A percentile compares a stretch with the other conserved stretches of the same genome.
Evolutionary conservation across 1,140 invertebrate genomes (phyloP).

Genomic region (Melanaphis sacchari): DNA sequence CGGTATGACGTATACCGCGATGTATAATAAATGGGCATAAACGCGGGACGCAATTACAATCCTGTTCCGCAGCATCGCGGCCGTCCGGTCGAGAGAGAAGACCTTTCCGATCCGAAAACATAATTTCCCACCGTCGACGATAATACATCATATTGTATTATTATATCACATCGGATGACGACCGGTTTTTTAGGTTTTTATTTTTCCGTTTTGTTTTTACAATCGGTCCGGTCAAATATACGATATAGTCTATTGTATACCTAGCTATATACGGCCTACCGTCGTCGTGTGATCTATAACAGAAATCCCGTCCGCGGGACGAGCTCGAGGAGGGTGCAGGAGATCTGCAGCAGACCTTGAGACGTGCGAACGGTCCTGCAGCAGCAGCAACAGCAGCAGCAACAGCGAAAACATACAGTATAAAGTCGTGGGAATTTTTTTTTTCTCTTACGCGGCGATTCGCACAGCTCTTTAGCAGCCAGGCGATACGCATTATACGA

Average conservation of each 20-base stretch:
- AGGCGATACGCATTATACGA: not conserved
- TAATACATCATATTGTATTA: not conserved
- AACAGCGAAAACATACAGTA: not conserved
- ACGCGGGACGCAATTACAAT: not conserved
- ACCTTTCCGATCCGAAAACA: not conserved
- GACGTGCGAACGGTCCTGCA: not conserved
- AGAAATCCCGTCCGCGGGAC: not conserved
- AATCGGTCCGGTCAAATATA: not conserved
- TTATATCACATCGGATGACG: too few species aligned
- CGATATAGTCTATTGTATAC: too few species aligned
- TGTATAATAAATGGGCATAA: too few species aligned
- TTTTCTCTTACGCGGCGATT: not conserved
- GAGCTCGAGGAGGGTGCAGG: not conserved
- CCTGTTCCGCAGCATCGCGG: not conserved
- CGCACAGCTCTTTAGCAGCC: not conserved
- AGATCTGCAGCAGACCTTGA: not conserved
- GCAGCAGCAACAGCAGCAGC: not conserved
- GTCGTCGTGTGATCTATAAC: not conserved
- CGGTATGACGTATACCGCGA: too few species aligned
- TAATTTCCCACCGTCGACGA: not conserved
- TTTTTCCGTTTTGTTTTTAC: not conserved
- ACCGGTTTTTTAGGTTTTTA: not conserved
- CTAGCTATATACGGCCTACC: not conserved
- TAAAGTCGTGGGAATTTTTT: slow-evolving; percentile 36
- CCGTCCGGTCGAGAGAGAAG: not conserved